phyloP scores from a whole-genome alignment of 2,113 vertebrate species.

The Cyanoramphus novaezelandiae region DNA sequence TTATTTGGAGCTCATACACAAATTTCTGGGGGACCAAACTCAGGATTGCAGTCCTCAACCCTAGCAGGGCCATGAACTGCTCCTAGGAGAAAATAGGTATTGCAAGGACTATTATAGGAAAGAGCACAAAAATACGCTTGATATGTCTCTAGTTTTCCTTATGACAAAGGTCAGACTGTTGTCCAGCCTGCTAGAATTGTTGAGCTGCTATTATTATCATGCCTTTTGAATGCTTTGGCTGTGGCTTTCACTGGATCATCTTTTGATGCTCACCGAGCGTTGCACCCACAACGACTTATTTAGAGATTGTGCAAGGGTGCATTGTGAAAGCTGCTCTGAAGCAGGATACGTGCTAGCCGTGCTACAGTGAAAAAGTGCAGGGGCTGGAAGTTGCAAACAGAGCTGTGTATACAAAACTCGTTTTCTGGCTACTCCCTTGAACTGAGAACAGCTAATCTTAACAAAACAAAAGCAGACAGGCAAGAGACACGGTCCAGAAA shows the following conservation, averaged over 20 bases:
- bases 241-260: not conserved
- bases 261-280: conserved; percentile 1
- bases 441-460: conserved; percentile 67
- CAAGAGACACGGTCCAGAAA: conserved; percentile 69
- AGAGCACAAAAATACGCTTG: not conserved
- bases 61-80: not conserved
- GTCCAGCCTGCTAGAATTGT: not conserved
- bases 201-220: not conserved
- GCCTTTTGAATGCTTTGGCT: not conserved
- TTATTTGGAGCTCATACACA: not conserved
- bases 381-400: conserved; percentile 41
- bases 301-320: not conserved
- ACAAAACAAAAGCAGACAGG: conserved; percentile 72
- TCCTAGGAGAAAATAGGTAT: not conserved
- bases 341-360: not conserved
- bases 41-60: not conserved
- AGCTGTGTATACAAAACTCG: conserved; percentile 62
- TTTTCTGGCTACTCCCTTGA: conserved; percentile 66
- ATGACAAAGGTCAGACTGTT: not conserved
- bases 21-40: not conserved
- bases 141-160: not conserved
- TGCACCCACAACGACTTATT: not conserved
- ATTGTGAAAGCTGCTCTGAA: conserved; percentile 16
- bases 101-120: not conserved
- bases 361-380: conserved; percentile 38